Evolutionary conservation across 2,888 invertebrate species (phyloP).

Genomic region (Halocaridina rubra): DNA sequence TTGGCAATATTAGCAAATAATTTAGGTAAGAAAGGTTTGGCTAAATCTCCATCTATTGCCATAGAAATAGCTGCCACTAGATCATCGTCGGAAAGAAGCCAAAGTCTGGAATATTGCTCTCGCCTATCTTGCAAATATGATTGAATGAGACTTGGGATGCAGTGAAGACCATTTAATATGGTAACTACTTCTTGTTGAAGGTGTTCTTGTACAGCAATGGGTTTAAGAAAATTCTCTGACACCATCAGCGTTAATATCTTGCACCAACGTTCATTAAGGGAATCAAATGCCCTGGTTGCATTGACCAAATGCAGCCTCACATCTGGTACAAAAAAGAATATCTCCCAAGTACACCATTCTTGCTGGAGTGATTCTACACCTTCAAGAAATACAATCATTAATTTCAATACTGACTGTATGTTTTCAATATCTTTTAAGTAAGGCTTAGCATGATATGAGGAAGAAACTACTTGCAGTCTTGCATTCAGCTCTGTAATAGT

Average conservation of each 20-base stretch:
- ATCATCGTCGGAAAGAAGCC: conserved; percentile 56
- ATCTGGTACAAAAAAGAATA: conserved; percentile 51
- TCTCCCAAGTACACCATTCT: conserved; percentile 43
- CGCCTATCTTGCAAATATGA: conserved; percentile 39
- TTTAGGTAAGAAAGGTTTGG: conserved; percentile 50
- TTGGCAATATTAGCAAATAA: conserved; percentile 51
- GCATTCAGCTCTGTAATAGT: conserved; percentile 33
- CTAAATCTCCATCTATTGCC: conserved; percentile 36
- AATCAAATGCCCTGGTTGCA: conserved; percentile 41
- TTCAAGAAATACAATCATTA: conserved; percentile 37
- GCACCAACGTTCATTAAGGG: conserved; percentile 36
- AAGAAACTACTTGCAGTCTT: conserved; percentile 36
- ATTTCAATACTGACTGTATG: conserved; percentile 18
- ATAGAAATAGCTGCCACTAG: conserved; percentile 54
- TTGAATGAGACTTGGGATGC: conserved; percentile 2
- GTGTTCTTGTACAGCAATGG: conserved; percentile 26
- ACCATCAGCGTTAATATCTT: conserved; percentile 11
- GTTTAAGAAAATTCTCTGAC: conserved; percentile 19
- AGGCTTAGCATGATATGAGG: conserved; percentile 38
- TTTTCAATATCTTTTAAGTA: conserved; percentile 24
- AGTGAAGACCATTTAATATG: conserved; percentile 11
- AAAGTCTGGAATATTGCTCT: conserved; percentile 46
- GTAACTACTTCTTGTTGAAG: conserved; percentile 21
- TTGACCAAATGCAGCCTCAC: conserved; percentile 46
- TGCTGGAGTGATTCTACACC: conserved; percentile 40